These are phyloP conservation scores for Isotomurus palustris DNA, from an alignment of 2,888 invertebrate species.

Conservation along the genomic window DNA sequence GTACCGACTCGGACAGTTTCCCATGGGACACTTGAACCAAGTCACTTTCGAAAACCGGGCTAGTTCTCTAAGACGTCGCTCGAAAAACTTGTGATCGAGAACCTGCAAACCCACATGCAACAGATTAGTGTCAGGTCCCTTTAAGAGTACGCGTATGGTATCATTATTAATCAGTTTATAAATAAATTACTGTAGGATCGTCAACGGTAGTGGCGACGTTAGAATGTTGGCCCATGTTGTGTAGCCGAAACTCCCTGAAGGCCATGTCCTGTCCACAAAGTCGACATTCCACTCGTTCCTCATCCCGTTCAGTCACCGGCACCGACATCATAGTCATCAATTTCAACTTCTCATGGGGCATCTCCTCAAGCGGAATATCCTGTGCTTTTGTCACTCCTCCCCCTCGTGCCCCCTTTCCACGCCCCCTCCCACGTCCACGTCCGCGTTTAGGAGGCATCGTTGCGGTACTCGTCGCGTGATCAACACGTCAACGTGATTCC, in stretches of 20 bases:
- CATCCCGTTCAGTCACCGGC: slow-evolving; percentile 25
- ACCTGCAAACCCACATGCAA: too few species aligned
- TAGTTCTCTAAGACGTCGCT: slow-evolving; percentile 29
- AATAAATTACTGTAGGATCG: slow-evolving; percentile 4
- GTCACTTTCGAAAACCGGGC: slow-evolving; percentile 29
- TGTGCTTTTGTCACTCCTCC: too few species aligned
- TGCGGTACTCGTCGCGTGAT: too few species aligned
- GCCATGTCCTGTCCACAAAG: slow-evolving; percentile 19
- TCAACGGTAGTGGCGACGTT: slow-evolving; percentile 32
- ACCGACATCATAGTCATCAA: too few species aligned
- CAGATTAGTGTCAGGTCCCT: background rate
- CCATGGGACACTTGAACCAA: slow-evolving; percentile 32
- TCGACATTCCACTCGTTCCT: slow-evolving; percentile 27
- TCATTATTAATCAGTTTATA: too few species aligned
- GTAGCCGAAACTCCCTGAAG: slow-evolving; percentile 35
- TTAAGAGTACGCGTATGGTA: background rate
- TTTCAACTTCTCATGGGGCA: too few species aligned
- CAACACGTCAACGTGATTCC: too few species aligned
- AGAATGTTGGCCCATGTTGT: slow-evolving; percentile 39
- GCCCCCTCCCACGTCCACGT: too few species aligned
- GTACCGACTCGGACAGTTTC: slow-evolving; percentile 16
- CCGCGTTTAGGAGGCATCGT: too few species aligned
- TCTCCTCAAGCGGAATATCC: too few species aligned
- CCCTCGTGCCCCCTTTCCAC: too few species aligned
- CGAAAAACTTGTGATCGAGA: slow-evolving; percentile 34